Evolutionary conservation across 23 tunicate species (phyloP).

Genomic region (Styela plicata): DNA sequence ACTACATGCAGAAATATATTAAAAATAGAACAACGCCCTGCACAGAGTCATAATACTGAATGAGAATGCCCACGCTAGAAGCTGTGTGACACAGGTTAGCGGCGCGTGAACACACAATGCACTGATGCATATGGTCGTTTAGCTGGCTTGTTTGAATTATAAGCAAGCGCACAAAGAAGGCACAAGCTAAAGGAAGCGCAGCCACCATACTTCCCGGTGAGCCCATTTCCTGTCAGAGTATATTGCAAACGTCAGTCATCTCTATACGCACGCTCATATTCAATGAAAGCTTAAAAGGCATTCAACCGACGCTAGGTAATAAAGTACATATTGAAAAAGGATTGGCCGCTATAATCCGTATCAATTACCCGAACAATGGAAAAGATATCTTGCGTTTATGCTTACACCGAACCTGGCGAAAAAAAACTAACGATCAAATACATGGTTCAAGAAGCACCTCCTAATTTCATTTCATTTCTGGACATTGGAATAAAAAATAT

Average conservation of each 20-base stretch:
- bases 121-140: neutral
- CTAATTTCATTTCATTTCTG: too few relatives aligned
- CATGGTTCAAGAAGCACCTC: too few relatives aligned
- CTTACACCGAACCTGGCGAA: too few relatives aligned
- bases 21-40: slow-evolving; percentile 34
- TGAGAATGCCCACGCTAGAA: slow-evolving; percentile 23
- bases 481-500: too few relatives aligned
- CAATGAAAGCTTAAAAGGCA: neutral
- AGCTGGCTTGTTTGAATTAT: neutral
- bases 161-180: slow-evolving; percentile 5
- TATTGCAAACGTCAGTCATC: neutral
- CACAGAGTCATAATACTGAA: neutral
- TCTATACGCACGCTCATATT: neutral
- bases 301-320: neutral
- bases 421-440: too few relatives aligned
- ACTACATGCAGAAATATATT: too few relatives aligned
- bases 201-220: slow-evolving; percentile 38
- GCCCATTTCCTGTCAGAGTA: slow-evolving; percentile 32
- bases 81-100: neutral
- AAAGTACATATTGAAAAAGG: neutral
- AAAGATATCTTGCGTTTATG: too few relatives aligned
- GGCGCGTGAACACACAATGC: neutral
- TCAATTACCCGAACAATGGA: neutral
- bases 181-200: slow-evolving; percentile 25
- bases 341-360: neutral